These are phyloP conservation scores for Cecidostiba fungosa DNA, from an alignment of 2,888 invertebrate species.

Conservation along the genomic window DNA sequence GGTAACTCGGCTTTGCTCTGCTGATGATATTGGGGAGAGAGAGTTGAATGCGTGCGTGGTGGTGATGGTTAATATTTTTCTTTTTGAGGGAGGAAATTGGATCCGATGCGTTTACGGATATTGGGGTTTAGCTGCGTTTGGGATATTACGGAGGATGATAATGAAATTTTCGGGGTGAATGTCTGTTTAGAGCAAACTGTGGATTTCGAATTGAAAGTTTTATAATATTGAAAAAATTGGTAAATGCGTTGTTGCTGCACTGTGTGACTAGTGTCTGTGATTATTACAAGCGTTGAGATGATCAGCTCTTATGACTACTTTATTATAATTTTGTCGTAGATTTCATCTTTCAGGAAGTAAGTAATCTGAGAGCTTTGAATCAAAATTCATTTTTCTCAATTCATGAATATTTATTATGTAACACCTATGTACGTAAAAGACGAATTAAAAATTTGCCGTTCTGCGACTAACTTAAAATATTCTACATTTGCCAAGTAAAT, in stretches of 20 bases:
- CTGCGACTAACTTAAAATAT: neutral
- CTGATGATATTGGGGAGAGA: neutral
- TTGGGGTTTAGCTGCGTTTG: neutral
- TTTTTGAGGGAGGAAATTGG: neutral
- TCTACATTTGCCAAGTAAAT: no score
- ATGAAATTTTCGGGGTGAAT: neutral
- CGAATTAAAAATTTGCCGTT: neutral
- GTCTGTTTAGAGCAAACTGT: no score
- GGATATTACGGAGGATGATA: neutral
- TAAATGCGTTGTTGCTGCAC: neutral
- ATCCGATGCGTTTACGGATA: neutral
- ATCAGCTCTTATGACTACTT: slow-evolving; percentile 2
- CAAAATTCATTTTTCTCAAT: slow-evolving; percentile 9
- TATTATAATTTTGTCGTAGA: slow-evolving; percentile 6
- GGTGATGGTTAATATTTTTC: neutral
- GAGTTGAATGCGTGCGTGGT: neutral
- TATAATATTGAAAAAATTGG: neutral
- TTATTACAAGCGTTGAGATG: neutral
- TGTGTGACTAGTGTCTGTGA: neutral
- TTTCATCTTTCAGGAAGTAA: slow-evolving; percentile 21
- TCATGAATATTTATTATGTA: slow-evolving; percentile 21
- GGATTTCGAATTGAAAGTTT: neutral
- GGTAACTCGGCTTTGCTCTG: neutral
- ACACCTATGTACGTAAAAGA: neutral
- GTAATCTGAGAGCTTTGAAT: neutral